Percentiles rank a stretch among this genome's conserved stretches.
phyloP scores from a whole-genome alignment of 2,797 vertebrate species.

The Sebastes flavidus region DNA sequence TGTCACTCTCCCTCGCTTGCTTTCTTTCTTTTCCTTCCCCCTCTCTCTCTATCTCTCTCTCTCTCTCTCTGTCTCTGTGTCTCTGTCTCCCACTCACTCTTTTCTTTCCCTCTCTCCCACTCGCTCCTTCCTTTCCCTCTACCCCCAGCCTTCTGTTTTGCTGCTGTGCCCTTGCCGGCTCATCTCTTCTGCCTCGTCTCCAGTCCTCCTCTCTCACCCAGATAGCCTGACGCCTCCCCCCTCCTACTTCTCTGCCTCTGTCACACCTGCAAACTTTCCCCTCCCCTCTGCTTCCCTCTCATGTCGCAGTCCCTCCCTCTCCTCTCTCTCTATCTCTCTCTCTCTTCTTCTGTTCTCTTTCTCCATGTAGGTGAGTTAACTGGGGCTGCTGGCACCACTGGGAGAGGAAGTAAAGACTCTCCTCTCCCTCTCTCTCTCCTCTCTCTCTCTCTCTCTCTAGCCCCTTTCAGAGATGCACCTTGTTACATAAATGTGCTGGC shows the following conservation, averaged over 20 bases:
- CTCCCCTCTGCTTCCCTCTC: conserved; percentile 65
- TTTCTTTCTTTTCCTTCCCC: conserved; percentile 24
- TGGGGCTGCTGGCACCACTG: conserved; percentile 81
- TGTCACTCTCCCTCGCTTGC: conserved; percentile 70
- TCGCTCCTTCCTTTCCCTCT: conserved; percentile 66
- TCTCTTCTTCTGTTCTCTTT: conserved; percentile 59
- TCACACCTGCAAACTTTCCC: conserved; percentile 83
- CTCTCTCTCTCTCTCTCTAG: background rate
- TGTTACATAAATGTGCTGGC: conserved; percentile 55
- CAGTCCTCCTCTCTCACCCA: conserved; percentile 69
- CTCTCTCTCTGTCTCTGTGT: conserved; percentile 37
- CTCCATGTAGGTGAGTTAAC: conserved; percentile 83
- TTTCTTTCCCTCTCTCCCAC: conserved; percentile 71
- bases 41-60: background rate
- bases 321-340: conserved; percentile 17
- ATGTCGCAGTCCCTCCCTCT: conserved; percentile 63
- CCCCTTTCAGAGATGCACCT: conserved; percentile 35
- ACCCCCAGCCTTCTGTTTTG: conserved; percentile 75
- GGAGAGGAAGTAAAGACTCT: conserved; percentile 63
- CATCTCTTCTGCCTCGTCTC: conserved; percentile 75
- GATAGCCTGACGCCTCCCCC: conserved; percentile 69
- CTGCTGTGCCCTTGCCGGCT: conserved; percentile 80
- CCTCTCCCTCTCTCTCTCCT: background rate
- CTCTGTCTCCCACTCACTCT: conserved; percentile 64
- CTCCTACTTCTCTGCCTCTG: conserved; percentile 66